Conservation (phyloP, 2,113 vertebrate species). For the Platanista minor region DNA sequence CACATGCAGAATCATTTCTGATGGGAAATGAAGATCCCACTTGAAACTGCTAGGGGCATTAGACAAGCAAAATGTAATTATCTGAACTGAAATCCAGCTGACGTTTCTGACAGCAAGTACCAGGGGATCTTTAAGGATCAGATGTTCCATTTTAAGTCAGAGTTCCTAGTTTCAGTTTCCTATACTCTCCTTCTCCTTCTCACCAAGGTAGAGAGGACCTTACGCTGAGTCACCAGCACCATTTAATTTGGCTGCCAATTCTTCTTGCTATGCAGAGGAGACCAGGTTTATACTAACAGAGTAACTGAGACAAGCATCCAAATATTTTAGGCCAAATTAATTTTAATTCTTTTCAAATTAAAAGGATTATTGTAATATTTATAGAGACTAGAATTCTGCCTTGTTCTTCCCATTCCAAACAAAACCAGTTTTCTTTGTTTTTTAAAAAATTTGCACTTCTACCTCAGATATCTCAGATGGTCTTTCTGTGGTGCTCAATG, state of each 20-base stretch:
- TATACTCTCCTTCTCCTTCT: background rate
- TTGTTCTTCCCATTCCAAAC: background rate
- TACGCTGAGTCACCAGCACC: background rate
- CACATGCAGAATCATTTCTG: slow-evolving; percentile 12
- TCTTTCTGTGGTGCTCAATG: background rate
- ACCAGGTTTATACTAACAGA: background rate
- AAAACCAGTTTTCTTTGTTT: background rate
- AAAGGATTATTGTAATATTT: background rate
- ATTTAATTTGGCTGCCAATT: background rate
- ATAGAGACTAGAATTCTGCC: background rate
- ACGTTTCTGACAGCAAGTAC: background rate
- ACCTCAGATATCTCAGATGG: background rate
- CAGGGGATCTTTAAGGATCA: slow-evolving; percentile 29
- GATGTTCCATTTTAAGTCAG: background rate
- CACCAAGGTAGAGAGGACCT: background rate
- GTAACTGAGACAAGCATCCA: slow-evolving; percentile 9
- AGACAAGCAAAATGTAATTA: slow-evolving; percentile 44
- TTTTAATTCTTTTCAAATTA: background rate
- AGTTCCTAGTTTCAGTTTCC: background rate
- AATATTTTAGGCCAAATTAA: background rate
- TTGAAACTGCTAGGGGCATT: slow-evolving; percentile 15
- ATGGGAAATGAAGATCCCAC: background rate
- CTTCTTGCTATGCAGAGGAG: background rate
- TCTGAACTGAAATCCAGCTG: slow-evolving; percentile 47
- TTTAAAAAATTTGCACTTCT: background rate